Percentiles rank a stretch among this genome's conserved stretches.
These are phyloP conservation scores for Scaptomyza hsui DNA, from an alignment of 1,140 invertebrate genomes.

Conservation along the genomic window DNA sequence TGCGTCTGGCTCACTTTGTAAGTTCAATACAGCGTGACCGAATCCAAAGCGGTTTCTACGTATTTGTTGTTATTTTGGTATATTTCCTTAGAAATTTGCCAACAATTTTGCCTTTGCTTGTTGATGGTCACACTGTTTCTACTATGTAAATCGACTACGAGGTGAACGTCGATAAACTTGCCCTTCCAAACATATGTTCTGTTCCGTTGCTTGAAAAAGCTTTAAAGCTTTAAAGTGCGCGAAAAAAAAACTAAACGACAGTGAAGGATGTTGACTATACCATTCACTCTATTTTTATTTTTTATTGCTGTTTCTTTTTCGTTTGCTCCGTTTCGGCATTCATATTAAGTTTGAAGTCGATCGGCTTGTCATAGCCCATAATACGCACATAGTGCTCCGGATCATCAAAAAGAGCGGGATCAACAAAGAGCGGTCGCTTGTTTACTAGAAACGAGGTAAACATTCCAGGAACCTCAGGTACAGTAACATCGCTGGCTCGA, in stretches of 20 bases:
- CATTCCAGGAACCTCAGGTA: conserved; percentile 91
- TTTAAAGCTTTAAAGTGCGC: not conserved
- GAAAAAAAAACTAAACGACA: not conserved
- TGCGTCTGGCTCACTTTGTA: conserved; percentile 53
- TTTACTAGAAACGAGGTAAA: conserved; percentile 91
- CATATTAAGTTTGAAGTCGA: conserved; percentile 89
- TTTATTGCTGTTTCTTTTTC: conserved; percentile 57
- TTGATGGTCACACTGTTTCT: conserved; percentile 16
- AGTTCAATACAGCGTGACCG: conserved; percentile 57
- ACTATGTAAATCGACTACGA: not conserved
- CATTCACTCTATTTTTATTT: not conserved
- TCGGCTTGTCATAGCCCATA: conserved; percentile 95
- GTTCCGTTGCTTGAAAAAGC: not conserved
- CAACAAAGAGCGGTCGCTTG: conserved; percentile 90
- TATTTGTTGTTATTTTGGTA: conserved; percentile 21
- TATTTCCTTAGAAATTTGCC: conserved; percentile 1
- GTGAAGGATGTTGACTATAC: not conserved
- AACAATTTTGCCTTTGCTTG: not conserved
- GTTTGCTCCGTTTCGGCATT: conserved; percentile 10
- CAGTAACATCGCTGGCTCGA: conserved; percentile 89
- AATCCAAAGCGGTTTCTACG: not conserved
- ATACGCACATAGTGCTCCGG: conserved; percentile 91
- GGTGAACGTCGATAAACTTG: not conserved
- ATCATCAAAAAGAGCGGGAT: conserved; percentile 88
- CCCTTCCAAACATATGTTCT: not conserved